These are phyloP conservation scores for Erannis defoliaria DNA, from an alignment of 2,888 invertebrate genomes.

Conservation along the genomic window DNA sequence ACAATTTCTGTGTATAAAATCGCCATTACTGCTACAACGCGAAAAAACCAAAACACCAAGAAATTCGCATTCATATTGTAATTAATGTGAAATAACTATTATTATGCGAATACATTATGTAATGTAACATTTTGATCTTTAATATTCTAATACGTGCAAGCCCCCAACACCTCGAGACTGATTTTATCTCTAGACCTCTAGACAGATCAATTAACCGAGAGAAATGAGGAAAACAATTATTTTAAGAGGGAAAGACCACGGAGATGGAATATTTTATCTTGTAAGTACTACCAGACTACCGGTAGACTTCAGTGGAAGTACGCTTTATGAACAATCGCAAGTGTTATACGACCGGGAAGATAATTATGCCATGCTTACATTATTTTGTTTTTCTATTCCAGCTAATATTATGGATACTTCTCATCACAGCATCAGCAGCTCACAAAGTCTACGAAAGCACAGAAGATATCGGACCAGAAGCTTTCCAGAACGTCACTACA, in stretches of 20 bases:
- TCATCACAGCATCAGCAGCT: constrained; percentile 49
- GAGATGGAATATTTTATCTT: neutral
- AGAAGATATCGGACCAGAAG: constrained; percentile 52
- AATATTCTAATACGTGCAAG: neutral
- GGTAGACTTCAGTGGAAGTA: no score
- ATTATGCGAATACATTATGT: neutral
- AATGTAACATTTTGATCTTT: neutral
- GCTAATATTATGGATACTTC: constrained; percentile 56
- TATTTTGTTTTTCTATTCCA: constrained; percentile 42
- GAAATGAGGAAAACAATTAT: constrained; percentile 14
- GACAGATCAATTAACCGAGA: constrained; percentile 2
- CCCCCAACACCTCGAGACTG: neutral
- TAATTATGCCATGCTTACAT: no score
- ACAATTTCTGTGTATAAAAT: no score
- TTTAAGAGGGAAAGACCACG: neutral
- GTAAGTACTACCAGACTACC: neutral
- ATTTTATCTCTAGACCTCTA: neutral
- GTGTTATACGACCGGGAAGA: no score
- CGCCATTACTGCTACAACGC: no score
- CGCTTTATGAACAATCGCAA: no score
- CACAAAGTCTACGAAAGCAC: constrained; percentile 54
- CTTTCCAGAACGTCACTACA: constrained; percentile 63
- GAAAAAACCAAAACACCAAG: no score
- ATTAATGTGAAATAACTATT: neutral
- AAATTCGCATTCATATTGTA: no score